phyloP scores from a whole-genome alignment of 2,888 invertebrate species.

The Caenorhabditis panamensis region DNA sequence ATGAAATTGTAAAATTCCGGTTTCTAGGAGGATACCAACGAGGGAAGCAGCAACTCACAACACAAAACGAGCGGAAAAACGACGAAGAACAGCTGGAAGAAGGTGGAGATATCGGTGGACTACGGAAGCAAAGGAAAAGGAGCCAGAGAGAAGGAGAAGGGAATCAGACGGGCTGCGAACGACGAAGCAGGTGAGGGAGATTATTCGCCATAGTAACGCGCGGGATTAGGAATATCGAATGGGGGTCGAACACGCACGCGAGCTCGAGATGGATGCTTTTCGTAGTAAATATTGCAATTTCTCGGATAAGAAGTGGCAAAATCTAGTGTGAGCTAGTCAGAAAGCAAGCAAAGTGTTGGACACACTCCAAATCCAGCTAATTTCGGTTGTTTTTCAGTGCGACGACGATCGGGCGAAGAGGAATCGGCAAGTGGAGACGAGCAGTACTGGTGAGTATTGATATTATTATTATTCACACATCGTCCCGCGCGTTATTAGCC shows the following conservation, averaged over 20 bases:
- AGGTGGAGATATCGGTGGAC: constrained; percentile 79
- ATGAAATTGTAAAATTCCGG: neutral
- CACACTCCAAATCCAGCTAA: no score
- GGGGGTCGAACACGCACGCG: neutral
- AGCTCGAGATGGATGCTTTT: no score
- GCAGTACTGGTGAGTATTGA: constrained; percentile 53
- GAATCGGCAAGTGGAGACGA: constrained; percentile 60
- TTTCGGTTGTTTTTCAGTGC: constrained; percentile 36
- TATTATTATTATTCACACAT: neutral
- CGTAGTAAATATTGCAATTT: no score
- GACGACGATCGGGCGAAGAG: constrained; percentile 50
- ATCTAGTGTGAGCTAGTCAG: no score
- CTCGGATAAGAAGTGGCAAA: no score
- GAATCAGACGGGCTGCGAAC: constrained; percentile 52
- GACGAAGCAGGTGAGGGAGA: constrained; percentile 48
- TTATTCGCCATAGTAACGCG: neutral
- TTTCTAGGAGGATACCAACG: constrained; percentile 62
- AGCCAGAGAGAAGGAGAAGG: no score
- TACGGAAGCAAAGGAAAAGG: constrained; percentile 72
- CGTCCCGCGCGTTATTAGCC: constrained; percentile 8
- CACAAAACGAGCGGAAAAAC: constrained; percentile 62
- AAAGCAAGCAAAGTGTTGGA: no score
- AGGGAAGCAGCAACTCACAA: constrained; percentile 33
- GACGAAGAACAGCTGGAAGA: constrained; percentile 78
- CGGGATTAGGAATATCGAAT: neutral